Conservation (phyloP, 2,113 vertebrate species). For the Sturnus vulgaris region DNA sequence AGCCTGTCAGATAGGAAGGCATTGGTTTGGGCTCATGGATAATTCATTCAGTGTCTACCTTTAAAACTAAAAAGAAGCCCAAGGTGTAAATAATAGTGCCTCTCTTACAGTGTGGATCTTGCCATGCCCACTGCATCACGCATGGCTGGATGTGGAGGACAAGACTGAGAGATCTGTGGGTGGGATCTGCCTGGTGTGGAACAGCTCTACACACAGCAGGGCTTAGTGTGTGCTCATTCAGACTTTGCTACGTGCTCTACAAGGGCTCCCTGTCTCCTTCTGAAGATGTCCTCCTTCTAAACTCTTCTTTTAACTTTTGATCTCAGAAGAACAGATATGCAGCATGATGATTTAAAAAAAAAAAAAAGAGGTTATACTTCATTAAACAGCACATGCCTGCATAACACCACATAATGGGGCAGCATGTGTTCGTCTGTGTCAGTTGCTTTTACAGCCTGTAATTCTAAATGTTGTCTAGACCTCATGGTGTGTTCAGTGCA, state of each 20-base stretch:
- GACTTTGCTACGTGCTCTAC: accelerated
- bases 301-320: not conserved
- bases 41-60: not conserved
- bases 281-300: not conserved
- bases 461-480: not conserved
- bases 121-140: not conserved
- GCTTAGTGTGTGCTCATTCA: accelerated
- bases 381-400: accelerated
- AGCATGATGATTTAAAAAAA: not conserved
- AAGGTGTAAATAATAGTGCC: not conserved
- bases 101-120: not conserved
- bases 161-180: not conserved
- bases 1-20: not conserved
- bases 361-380: not conserved
- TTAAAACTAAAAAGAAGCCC: not conserved
- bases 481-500: not conserved
- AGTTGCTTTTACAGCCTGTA: not conserved
- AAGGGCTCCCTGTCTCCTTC: not conserved
- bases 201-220: not conserved
- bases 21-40: not conserved
- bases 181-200: accelerated
- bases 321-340: not conserved
- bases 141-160: accelerated
- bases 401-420: not conserved
- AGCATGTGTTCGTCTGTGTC: accelerated